A percentile compares a stretch with the other conserved stretches of the same genome.
phyloP scores from a whole-genome alignment of 2,797 vertebrate genomes.

The Melanotaenia pygmaea region DNA sequence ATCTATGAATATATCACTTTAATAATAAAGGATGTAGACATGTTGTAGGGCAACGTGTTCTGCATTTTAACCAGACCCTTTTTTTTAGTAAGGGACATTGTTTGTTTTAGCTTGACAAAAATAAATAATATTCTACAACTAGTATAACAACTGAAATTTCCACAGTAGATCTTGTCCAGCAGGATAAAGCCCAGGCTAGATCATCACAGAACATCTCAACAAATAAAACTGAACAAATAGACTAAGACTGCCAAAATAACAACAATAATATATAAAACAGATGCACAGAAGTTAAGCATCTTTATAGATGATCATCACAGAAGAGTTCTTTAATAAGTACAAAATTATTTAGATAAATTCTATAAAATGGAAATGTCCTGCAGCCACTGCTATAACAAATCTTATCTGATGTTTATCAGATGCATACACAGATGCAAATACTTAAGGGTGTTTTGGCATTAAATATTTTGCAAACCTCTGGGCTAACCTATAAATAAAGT shows the following conservation, averaged over 20 bases:
- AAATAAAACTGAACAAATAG: not conserved
- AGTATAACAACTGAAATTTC: not conserved
- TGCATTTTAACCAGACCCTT: not conserved
- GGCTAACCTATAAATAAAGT: conserved; percentile 49
- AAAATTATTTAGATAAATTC: conserved; percentile 2
- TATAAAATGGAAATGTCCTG: not conserved
- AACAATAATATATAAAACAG: not conserved
- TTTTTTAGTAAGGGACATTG: not conserved
- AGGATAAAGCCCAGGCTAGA: not conserved
- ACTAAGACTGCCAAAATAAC: not conserved
- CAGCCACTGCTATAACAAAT: conserved; percentile 24
- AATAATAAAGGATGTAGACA: not conserved
- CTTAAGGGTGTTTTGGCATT: conserved; percentile 22
- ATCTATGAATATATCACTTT: not conserved
- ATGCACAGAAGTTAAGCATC: not conserved
- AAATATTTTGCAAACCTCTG: conserved; percentile 38
- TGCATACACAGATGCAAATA: conserved; percentile 1
- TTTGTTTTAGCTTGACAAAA: not conserved
- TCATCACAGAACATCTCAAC: not conserved
- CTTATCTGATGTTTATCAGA: conserved; percentile 27
- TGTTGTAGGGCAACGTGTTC: not conserved
- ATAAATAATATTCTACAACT: not conserved
- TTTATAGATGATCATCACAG: not conserved
- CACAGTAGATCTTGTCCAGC: not conserved
- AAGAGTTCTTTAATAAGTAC: not conserved